Base-by-base conservation (phyloP, 2,888 invertebrate species). In the Lochmaea capreae region DNA sequence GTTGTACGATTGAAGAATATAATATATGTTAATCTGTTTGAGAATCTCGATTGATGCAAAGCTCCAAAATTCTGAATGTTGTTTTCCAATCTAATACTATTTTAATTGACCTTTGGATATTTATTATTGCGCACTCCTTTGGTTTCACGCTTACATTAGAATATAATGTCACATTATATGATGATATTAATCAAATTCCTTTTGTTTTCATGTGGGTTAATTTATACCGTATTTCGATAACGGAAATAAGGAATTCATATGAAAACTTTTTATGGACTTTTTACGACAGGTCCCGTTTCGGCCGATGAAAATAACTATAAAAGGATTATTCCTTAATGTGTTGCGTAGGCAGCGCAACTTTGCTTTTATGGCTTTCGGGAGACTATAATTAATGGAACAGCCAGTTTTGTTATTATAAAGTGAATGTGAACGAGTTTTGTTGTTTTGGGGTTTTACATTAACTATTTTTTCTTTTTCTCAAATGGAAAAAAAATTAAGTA, bases 251-350 rank as follows among this genome's bases (percentile, higher is more conserved):
- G 58, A 67, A 67, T 67, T 67, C 67, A 67, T 67, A 67, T 67
- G 67, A 59, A 67, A 67, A 67, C 42, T 46, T 67, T 67, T 67
- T 67, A 67, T 67, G 16, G 46, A 9, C 42, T 22, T 59, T 67
- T 67, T 67, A 67, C 59, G 59, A 67, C 42, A 67, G 57, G 57
- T 67, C 42, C 43, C 59, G 57, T 67, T 67, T 57, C 59, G 67
- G 5, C 67, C 67, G 59, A 67, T 67, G 67, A n/a, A 22, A 59
- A 67, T 59, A 59, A 59, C 59, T 46, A 46, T 67, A 67, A 59
- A 67, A 67, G 46, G 39, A 67, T 67, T 67, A 67, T 33, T 66
- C 42, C 54, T 49, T 66, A 66, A 66, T 67, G 67, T 67, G 67
- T 67, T 67, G 67, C 58, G 67, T 59, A 46, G 46, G 46, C n/a